Evolutionary conservation across 92 coral and sea anemone genomes (phyloP).

Genomic region (Parazoanthus darwini): DNA sequence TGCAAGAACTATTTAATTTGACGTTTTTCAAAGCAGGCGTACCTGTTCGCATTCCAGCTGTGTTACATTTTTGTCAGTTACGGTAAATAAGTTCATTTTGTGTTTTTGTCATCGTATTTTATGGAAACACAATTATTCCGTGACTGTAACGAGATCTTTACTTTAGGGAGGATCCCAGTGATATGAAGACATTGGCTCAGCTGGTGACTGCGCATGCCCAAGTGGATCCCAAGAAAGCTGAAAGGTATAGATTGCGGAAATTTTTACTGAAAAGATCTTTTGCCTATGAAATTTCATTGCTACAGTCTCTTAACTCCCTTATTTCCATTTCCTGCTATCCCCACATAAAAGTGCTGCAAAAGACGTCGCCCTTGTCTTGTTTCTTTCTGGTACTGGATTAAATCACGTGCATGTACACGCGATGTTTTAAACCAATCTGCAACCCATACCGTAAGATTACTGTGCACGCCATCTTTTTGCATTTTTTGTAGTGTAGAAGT

Average conservation of each 20-base stretch:
- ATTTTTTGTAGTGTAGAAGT: too few relatives aligned
- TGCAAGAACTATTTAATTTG: too few relatives aligned
- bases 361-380: too few relatives aligned
- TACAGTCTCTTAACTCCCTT: not conserved
- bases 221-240: conserved; percentile 87
- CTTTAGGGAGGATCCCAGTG: conserved; percentile 87
- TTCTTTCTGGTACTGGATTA: too few relatives aligned
- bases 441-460: too few relatives aligned
- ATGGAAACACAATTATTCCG: too few relatives aligned
- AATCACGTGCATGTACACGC: too few relatives aligned
- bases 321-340: too few relatives aligned
- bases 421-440: too few relatives aligned
- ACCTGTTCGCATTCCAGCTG: not conserved
- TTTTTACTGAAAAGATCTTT: not conserved
- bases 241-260: conserved; percentile 72
- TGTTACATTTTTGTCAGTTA: not conserved
- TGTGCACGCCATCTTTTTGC: too few relatives aligned
- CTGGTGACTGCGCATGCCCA: conserved; percentile 93
- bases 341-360: too few relatives aligned
- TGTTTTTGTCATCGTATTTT: not conserved
- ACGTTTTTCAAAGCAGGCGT: too few relatives aligned
- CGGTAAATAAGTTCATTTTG: not conserved
- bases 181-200: conserved; percentile 94
- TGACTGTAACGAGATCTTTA: not conserved
- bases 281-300: not conserved